phyloP scores from a whole-genome alignment of 2,888 invertebrate species.

The Ernsta delagoae region DNA sequence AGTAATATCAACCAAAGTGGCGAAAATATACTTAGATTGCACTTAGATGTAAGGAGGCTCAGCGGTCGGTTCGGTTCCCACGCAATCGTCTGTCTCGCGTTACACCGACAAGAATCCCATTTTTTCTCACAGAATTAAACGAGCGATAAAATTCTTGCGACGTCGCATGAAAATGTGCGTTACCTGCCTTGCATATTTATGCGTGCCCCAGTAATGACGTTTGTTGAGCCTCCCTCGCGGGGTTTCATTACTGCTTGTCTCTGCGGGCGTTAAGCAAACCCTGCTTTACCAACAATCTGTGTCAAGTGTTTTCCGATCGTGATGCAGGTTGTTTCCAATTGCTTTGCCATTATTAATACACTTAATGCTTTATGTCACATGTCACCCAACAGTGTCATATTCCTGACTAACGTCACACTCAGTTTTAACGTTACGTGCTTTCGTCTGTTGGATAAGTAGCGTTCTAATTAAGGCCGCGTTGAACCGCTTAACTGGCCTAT shows the following conservation, averaged over 20 bases:
- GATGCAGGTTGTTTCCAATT: constrained; percentile 68
- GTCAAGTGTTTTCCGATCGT: constrained; percentile 73
- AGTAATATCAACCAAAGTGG: constrained; percentile 77
- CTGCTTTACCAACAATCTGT: constrained; percentile 74
- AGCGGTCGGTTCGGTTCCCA: constrained; percentile 73
- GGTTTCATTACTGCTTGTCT: constrained; percentile 76
- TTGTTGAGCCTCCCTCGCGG: constrained; percentile 72
- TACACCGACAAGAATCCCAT: constrained; percentile 78
- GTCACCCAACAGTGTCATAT: background rate
- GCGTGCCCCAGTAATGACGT: constrained; percentile 82
- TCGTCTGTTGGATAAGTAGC: constrained; percentile 36
- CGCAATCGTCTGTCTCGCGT: constrained; percentile 75
- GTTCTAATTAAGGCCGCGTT: constrained; percentile 49
- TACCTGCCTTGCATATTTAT: constrained; percentile 85
- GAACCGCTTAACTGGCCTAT: constrained; percentile 59
- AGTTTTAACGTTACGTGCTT: background rate
- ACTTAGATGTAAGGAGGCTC: constrained; percentile 73
- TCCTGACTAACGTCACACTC: background rate
- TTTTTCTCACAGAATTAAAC: constrained; percentile 83
- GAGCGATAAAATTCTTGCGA: constrained; percentile 84
- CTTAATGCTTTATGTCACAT: background rate
- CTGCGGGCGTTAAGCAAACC: constrained; percentile 63
- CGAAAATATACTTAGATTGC: constrained; percentile 77
- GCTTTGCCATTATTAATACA: constrained; percentile 54
- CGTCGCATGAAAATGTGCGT: constrained; percentile 85